A percentile compares a stretch with the other conserved stretches of the same genome.
phyloP scores from a whole-genome alignment of 2,888 invertebrate species.

The Tyria jacobaeae region DNA sequence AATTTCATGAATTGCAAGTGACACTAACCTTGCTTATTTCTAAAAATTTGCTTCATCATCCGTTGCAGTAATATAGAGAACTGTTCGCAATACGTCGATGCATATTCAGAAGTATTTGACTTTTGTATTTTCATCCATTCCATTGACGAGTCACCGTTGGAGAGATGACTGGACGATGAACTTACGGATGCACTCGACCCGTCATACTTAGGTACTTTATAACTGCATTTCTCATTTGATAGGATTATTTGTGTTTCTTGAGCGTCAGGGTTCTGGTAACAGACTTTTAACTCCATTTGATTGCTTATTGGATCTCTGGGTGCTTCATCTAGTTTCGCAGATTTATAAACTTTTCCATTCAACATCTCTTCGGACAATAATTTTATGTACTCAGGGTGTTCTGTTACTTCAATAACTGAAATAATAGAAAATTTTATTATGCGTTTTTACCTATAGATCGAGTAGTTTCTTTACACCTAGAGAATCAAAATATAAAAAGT shows the following conservation, averaged over 20 bases:
- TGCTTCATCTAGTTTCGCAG: constrained; percentile 63
- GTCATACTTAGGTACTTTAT: constrained; percentile 73
- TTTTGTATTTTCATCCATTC: constrained; percentile 86
- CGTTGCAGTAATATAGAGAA: constrained; percentile 86
- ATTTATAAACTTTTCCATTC: constrained; percentile 86
- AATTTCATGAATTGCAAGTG: not conserved
- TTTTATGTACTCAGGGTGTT: constrained; percentile 82
- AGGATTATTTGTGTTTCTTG: constrained; percentile 76
- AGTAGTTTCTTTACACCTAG: too few relatives aligned
- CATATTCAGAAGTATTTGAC: constrained; percentile 74
- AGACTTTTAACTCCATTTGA: constrained; percentile 74
- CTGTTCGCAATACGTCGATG: constrained; percentile 85
- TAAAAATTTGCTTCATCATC: constrained; percentile 87
- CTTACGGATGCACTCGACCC: constrained; percentile 68
- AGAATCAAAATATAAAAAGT: too few relatives aligned
- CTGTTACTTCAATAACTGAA: constrained; percentile 89
- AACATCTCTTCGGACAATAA: constrained; percentile 84
- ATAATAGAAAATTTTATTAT: constrained; percentile 30
- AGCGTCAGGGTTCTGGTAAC: constrained; percentile 70
- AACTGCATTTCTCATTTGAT: constrained; percentile 73
- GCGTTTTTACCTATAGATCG: constrained; percentile 2
- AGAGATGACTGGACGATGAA: constrained; percentile 73
- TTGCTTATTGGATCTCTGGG: constrained; percentile 56
- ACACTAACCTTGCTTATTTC: constrained; percentile 85
- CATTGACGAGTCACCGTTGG: constrained; percentile 73